phyloP scores from a whole-genome alignment of 2,113 vertebrate species.

The Clarias gariepinus region DNA sequence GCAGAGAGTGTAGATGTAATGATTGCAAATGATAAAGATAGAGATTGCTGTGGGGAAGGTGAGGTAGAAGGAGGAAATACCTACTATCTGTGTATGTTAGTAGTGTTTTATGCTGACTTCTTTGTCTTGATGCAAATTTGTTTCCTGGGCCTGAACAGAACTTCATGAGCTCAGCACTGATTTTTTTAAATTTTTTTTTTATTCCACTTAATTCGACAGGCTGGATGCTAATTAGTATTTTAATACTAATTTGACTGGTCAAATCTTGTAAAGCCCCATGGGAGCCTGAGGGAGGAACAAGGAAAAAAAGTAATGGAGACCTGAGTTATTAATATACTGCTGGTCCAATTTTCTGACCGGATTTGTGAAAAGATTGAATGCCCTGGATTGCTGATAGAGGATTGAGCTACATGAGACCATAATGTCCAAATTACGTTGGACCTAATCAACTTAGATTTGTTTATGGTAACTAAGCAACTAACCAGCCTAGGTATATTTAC shows the following conservation, averaged over 20 bases:
- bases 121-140: slow-evolving; percentile 7
- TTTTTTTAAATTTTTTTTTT: slow-evolving; percentile 31
- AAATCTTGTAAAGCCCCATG: slow-evolving; percentile 32
- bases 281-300: slow-evolving; percentile 21
- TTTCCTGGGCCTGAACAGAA: slow-evolving; percentile 15
- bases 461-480: slow-evolving; percentile 21
- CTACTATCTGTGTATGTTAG: slow-evolving; percentile 36
- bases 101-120: slow-evolving; percentile 24
- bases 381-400: slow-evolving; percentile 26
- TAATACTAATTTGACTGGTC: slow-evolving; percentile 31
- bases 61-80: slow-evolving; percentile 17
- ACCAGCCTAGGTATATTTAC: slow-evolving; percentile 33
- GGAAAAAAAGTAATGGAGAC: slow-evolving; percentile 21
- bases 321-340: slow-evolving; percentile 48
- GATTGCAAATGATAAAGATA: slow-evolving; percentile 47
- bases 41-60: slow-evolving; percentile 48
- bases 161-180: slow-evolving; percentile 6
- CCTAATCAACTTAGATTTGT: slow-evolving; percentile 29
- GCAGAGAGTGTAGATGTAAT: slow-evolving; percentile 31
- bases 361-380: slow-evolving; percentile 46
- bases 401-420: slow-evolving; percentile 39
- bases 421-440: slow-evolving; percentile 47
- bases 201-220: slow-evolving; percentile 23
- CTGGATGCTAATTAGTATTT: slow-evolving; percentile 45
- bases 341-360: slow-evolving; percentile 41